phyloP scores from a whole-genome alignment of 2,113 vertebrate genomes.

The Macquaria australasica region DNA sequence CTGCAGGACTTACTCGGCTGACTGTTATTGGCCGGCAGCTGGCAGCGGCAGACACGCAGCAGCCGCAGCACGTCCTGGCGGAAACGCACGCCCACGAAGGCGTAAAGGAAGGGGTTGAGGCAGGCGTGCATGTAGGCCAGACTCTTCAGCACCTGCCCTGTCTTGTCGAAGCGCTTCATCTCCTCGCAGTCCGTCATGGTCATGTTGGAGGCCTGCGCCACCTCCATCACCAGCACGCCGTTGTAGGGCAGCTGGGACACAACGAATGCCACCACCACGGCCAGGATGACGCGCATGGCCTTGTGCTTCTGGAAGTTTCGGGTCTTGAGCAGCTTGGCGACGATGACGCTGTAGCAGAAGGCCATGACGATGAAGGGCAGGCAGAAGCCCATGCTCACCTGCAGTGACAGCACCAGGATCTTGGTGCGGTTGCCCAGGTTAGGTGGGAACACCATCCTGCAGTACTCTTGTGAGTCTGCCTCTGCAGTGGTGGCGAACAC shows the following conservation, averaged over 20 bases:
- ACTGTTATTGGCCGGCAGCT: not conserved
- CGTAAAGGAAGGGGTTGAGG: slow-evolving; percentile 92
- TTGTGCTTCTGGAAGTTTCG: slow-evolving; percentile 90
- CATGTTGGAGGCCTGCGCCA: slow-evolving; percentile 70
- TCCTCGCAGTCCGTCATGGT: slow-evolving; percentile 76
- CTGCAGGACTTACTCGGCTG: slow-evolving; percentile 27
- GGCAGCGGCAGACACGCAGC: slow-evolving; percentile 61
- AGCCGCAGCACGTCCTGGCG: slow-evolving; percentile 81
- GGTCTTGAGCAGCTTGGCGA: slow-evolving; percentile 86
- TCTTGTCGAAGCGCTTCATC: slow-evolving; percentile 70
- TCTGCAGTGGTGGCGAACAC: slow-evolving; percentile 78
- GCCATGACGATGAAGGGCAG: slow-evolving; percentile 88
- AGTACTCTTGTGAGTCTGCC: slow-evolving; percentile 15
- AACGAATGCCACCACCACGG: slow-evolving; percentile 86
- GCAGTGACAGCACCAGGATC: slow-evolving; percentile 81
- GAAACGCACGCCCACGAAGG: slow-evolving; percentile 89
- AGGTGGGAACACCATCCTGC: slow-evolving; percentile 82
- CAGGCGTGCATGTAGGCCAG: slow-evolving; percentile 91
- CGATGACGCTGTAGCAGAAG: slow-evolving; percentile 88
- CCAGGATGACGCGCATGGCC: slow-evolving; percentile 88
- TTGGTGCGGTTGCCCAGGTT: slow-evolving; percentile 72
- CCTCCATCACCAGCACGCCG: slow-evolving; percentile 84
- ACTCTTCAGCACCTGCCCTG: slow-evolving; percentile 86
- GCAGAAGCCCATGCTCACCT: slow-evolving; percentile 89
- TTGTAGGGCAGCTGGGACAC: slow-evolving; percentile 91